Base-by-base conservation (phyloP, 2,797 vertebrate genomes). In the Craterocephalus amniculus region DNA sequence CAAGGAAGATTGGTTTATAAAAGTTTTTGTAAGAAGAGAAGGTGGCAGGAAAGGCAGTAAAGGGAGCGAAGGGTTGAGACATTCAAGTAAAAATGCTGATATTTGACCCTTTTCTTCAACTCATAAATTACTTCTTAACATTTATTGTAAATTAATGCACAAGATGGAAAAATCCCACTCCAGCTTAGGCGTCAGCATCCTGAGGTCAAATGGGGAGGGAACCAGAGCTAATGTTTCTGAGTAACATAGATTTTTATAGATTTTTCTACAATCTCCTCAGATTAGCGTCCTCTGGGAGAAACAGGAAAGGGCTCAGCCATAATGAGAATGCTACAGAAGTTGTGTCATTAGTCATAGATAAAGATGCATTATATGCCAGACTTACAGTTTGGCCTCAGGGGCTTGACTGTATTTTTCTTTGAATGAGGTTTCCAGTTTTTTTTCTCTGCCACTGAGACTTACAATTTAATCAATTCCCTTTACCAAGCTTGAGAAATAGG, bases 381-480 rank as follows among this genome's bases (percentile, higher is more conserved):
- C 84, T 82, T 76, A 81, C 81, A n/a, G n/a, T n/a, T 81, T 67
- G 66, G 79, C 83, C 83, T 78, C 72, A 56, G 78, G 81, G 81
- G 83, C 58, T 81, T 78, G 59, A 54, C 70, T 67, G 64, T 73
- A 76, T 79, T 88, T 83, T 80, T 74, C 68, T 84, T 77, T 79
- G 61, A 83, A 71, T 71, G 68, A 74, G 62, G 26, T 76, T 83
- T 77, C 73, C 34, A 69, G 59, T 70, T 63, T 59, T 26, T 29
- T 62, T 67, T 63, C 62, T 69, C 48, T 66, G 70, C 81, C 43
- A 12, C 84, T 26, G 75, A 83, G 84, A 79, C 75, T 84, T 72
- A 63, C 79, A 88, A 86, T 91, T 88, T 88, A 92, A 93, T 91
- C 89, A 91, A 86, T 87, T 90, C 79, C 67, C 62, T 72, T 84